Conservation (phyloP, 2,888 invertebrate species). For the Cosmorhoe ocellata region DNA sequence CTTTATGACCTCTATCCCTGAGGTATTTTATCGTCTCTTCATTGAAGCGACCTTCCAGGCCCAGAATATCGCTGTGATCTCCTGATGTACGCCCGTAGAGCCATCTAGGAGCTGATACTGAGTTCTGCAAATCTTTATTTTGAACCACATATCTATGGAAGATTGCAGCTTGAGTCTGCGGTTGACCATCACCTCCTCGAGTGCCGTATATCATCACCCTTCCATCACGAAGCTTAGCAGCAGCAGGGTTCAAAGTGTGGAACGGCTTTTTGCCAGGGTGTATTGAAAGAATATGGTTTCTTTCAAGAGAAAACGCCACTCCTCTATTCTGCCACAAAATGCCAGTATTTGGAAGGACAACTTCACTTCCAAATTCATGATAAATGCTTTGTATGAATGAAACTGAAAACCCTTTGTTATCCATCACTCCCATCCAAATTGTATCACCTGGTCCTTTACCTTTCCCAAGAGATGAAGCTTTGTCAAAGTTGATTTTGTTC, state of each 20-base stretch:
- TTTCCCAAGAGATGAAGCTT: constrained; percentile 42
- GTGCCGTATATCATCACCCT: constrained; percentile 68
- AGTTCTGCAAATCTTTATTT: constrained; percentile 53
- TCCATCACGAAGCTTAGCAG: constrained; percentile 67
- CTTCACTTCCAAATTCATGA: constrained; percentile 62
- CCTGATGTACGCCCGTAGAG: constrained; percentile 54
- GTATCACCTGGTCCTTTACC: constrained; percentile 67
- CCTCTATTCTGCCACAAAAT: constrained; percentile 74
- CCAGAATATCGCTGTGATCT: constrained; percentile 43
- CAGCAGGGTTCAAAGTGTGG: constrained; percentile 69
- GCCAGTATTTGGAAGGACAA: constrained; percentile 67
- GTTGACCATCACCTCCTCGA: constrained; percentile 70
- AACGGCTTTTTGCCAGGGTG: constrained; percentile 70
- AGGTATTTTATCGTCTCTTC: constrained; percentile 57
- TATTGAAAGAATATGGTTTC: constrained; percentile 52
- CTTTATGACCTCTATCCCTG: constrained; percentile 55
- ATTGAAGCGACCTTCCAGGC: constrained; percentile 60
- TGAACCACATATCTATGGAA: constrained; percentile 72
- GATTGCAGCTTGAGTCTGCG: constrained; percentile 72
- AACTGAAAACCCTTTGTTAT: constrained; percentile 68
- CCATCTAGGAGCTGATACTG: constrained; percentile 66
- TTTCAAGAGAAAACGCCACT: constrained; percentile 53
- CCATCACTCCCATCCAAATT: constrained; percentile 74
- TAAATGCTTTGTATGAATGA: constrained; percentile 74
- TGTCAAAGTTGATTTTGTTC: constrained; percentile 48